These are phyloP conservation scores for Drosophila kanapiae DNA, from an alignment of 1,140 invertebrate genomes.

Conservation along the genomic window DNA sequence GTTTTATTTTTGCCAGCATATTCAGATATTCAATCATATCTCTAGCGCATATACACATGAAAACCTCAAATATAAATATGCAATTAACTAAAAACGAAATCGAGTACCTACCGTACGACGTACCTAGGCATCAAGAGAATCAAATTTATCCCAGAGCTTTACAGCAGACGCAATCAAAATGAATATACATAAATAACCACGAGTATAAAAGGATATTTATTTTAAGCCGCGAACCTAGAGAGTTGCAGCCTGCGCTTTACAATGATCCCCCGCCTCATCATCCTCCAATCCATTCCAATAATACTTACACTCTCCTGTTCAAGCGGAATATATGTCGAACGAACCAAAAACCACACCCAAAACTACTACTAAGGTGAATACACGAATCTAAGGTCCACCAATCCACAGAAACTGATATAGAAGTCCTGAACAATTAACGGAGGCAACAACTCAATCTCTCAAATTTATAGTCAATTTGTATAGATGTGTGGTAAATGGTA, in stretches of 20 bases:
- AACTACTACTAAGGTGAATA: constrained; percentile 80
- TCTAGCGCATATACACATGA: constrained; percentile 20
- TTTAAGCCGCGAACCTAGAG: constrained; percentile 10
- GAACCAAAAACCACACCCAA: constrained; percentile 30
- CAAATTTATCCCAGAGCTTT: constrained; percentile 51
- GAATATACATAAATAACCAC: constrained; percentile 17
- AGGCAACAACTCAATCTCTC: constrained; percentile 23
- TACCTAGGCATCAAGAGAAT: constrained; percentile 57
- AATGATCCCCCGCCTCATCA: constrained; percentile 32
- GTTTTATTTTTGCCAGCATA: constrained; percentile 11
- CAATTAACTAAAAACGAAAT: constrained; percentile 40
- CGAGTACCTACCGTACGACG: constrained; percentile 58
- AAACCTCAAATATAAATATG: constrained; percentile 21
- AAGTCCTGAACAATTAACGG: constrained; percentile 6
- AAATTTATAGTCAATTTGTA: constrained; percentile 72
- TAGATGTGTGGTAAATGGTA: constrained; percentile 48
- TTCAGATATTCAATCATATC: too few species aligned
- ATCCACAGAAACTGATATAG: constrained; percentile 6
- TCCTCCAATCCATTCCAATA: constrained; percentile 16
- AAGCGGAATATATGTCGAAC: constrained; percentile 3
- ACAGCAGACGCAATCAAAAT: constrained; percentile 56
- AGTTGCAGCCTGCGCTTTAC: constrained; percentile 20
- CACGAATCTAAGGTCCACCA: constrained; percentile 16
- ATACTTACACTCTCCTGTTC: constrained; percentile 19
- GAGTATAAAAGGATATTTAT: constrained; percentile 10